A percentile compares a stretch with the other conserved stretches of the same genome.
Evolutionary conservation across 2,888 invertebrate species (phyloP).

Genomic region (Drosophila mimica): DNA sequence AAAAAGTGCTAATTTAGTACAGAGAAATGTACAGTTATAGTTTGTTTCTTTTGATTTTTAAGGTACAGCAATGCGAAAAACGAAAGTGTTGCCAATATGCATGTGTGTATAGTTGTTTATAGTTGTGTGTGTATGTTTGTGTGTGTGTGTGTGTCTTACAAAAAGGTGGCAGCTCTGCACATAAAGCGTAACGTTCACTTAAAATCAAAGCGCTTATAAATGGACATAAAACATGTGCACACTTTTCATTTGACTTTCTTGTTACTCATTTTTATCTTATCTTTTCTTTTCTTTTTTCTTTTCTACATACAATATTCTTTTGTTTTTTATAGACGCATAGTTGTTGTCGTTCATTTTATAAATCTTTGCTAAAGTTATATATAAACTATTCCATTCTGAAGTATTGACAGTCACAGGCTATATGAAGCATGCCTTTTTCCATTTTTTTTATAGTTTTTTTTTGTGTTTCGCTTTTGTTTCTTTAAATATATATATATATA

Average conservation of each 20-base stretch:
- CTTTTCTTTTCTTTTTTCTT: conserved; percentile 38
- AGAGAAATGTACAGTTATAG: conserved; percentile 70
- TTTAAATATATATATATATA: conserved; percentile 55
- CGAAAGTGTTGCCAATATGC: conserved; percentile 69
- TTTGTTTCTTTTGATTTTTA: conserved; percentile 47
- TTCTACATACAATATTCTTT: conserved; percentile 49
- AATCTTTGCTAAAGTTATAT: conserved; percentile 78
- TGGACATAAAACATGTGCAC: conserved; percentile 68
- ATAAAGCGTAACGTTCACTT: conserved; percentile 74
- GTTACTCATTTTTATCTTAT: conserved; percentile 27
- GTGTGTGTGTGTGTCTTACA: conserved; percentile 48
- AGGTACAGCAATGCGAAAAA: conserved; percentile 80
- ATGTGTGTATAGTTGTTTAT: conserved; percentile 30
- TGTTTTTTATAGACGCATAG: conserved; percentile 35
- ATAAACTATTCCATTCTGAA: conserved; percentile 80
- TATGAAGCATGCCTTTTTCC: conserved; percentile 72
- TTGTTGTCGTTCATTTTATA: conserved; percentile 45
- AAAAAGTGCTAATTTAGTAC: conserved; percentile 73
- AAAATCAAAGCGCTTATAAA: conserved; percentile 71
- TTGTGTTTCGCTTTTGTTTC: conserved; percentile 38
- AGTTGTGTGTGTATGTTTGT: background rate
- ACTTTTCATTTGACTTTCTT: conserved; percentile 16
- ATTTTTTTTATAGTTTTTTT: conserved; percentile 23
- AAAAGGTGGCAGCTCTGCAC: conserved; percentile 74
- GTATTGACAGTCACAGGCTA: conserved; percentile 84